Conservation (phyloP, 2,888 invertebrate species). For the Lissocephala sabroskyi region DNA sequence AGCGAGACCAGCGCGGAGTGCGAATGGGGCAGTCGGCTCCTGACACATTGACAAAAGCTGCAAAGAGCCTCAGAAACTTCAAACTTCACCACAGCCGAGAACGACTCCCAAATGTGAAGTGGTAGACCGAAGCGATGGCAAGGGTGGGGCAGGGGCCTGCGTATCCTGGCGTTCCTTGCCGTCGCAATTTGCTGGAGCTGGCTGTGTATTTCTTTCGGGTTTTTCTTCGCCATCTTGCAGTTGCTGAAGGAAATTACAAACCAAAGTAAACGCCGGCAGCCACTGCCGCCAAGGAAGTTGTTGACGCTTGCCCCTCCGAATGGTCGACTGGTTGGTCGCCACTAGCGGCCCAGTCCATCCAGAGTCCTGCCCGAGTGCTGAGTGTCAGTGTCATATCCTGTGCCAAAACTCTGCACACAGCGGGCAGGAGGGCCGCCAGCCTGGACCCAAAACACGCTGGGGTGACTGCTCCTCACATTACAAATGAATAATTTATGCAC, state of each 20-base stretch:
- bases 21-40: too few species aligned
- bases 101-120: conserved; percentile 37
- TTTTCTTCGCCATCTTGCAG: conserved; percentile 14
- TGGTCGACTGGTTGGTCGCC: neutral
- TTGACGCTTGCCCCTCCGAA: conserved; percentile 48
- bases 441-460: neutral
- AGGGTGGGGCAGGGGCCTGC: neutral
- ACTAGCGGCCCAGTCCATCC: too few species aligned
- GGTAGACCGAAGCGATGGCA: conserved; percentile 31
- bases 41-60: conserved; percentile 23
- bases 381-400: conserved; percentile 65
- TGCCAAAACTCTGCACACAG: conserved; percentile 60
- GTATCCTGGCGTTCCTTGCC: conserved; percentile 33
- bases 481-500: conserved; percentile 63
- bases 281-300: conserved; percentile 46
- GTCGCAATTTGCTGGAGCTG: conserved; percentile 45
- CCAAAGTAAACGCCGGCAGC: conserved; percentile 63
- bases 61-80: conserved; percentile 14
- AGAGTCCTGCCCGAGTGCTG: conserved; percentile 31
- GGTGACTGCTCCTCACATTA: conserved; percentile 52
- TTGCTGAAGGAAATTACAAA: conserved; percentile 63
- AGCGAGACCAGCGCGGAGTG: too few species aligned
- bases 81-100: conserved; percentile 45
- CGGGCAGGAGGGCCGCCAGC: conserved; percentile 12
- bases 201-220: conserved; percentile 39